These are phyloP conservation scores for Dascyllus trimaculatus DNA, from an alignment of 2,113 vertebrate species.

Conservation along the genomic window DNA sequence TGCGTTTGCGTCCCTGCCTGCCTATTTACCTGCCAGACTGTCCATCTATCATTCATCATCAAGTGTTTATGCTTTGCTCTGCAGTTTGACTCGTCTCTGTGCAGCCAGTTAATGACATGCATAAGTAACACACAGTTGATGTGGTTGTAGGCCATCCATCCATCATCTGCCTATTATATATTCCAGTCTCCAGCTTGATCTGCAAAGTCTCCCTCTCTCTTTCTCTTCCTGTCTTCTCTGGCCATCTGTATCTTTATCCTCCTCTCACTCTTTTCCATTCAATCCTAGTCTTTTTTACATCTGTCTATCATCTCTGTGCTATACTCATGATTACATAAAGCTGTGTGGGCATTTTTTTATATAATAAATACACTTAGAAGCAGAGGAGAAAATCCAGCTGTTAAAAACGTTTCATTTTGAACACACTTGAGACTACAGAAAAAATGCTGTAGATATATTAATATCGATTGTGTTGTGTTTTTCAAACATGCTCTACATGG, in stretches of 20 bases:
- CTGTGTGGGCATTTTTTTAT: no score
- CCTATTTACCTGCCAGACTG: slow-evolving; percentile 56
- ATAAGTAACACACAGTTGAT: slow-evolving; percentile 59
- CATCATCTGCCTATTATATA: slow-evolving; percentile 65
- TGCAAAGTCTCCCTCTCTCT: slow-evolving; percentile 27
- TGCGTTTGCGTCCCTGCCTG: slow-evolving; percentile 30
- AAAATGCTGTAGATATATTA: no score
- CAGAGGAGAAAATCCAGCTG: no score
- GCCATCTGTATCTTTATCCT: slow-evolving; percentile 33
- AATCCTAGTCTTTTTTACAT: background rate
- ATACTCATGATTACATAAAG: no score
- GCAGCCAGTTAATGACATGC: slow-evolving; percentile 67
- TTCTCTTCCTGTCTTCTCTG: background rate
- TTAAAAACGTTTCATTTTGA: background rate
- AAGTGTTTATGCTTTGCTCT: slow-evolving; percentile 59
- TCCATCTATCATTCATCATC: slow-evolving; percentile 67
- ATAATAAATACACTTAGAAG: no score
- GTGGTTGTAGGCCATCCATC: slow-evolving; percentile 59
- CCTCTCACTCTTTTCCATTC: background rate
- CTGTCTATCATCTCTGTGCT: background rate
- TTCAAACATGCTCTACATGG: no score
- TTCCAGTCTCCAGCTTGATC: slow-evolving; percentile 57
- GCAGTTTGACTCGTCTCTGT: slow-evolving; percentile 55
- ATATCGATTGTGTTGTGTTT: no score
- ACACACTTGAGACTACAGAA: background rate